Evolutionary conservation across 1,140 invertebrate genomes (phyloP).

Genomic region (Parapsyche elsis): DNA sequence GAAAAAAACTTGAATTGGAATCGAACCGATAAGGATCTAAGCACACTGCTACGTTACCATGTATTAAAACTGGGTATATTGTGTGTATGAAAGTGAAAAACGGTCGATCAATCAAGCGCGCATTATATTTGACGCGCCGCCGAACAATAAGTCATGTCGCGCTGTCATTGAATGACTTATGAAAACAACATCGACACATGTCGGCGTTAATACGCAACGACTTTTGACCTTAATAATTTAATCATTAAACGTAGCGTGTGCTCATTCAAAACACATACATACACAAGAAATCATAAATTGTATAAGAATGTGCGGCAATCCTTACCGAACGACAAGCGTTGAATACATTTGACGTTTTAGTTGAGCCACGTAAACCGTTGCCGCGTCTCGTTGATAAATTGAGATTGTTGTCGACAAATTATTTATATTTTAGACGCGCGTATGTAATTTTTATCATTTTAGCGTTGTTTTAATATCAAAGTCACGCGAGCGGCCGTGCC

Average conservation of each 20-base stretch:
- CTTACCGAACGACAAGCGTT: no score
- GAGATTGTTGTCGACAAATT: background rate
- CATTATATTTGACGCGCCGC: constrained; percentile 30
- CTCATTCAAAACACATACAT: background rate
- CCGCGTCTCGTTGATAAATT: background rate
- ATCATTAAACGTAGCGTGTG: background rate
- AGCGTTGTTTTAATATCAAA: background rate
- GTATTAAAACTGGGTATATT: background rate
- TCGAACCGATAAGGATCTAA: background rate
- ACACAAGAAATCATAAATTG: background rate
- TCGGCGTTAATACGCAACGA: constrained; percentile 18
- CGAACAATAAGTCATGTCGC: constrained; percentile 41
- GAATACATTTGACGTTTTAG: no score
- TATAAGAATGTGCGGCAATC: background rate
- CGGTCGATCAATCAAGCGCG: constrained; percentile 37
- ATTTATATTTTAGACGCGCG: background rate
- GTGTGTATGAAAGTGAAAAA: constrained; percentile 13
- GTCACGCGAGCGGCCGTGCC: background rate
- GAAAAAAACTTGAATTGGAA: no score
- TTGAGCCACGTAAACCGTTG: background rate
- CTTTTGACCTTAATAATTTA: constrained; percentile 28
- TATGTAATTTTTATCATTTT: background rate
- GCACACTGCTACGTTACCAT: background rate
- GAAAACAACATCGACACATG: constrained; percentile 42
- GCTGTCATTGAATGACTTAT: constrained; percentile 41